Base-by-base conservation (phyloP, 2,113 vertebrate genomes). In the Lepus americanus region DNA sequence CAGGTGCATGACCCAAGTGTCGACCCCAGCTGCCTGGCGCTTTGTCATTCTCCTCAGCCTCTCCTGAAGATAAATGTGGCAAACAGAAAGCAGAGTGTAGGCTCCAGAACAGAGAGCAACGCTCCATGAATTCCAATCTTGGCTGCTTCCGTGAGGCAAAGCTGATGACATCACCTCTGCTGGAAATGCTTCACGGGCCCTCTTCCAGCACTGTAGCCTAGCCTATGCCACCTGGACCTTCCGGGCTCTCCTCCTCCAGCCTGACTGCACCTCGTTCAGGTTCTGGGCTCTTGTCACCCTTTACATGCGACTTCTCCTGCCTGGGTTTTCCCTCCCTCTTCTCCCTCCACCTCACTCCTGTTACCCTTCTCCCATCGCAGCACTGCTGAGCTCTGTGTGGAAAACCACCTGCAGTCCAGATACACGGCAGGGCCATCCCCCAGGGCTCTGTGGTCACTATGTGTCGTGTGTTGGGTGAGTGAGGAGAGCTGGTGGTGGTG, bases 331-430 rank as follows among this genome's bases (percentile, higher is more conserved):
- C 29, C 70, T 72, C 12, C 51, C 14, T 77, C 33, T 16, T 93
- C 3, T 5, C 10, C 4, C 3, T 36, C 27, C 13, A 6, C 23
- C 31, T n/a, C 22, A 6, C 13, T 33, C 1, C 20, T 16, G 66
- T 53, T 59, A 25, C n/a, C 12, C 22, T 4, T 55, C 36, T 53
- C 6, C 19, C 6, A 12, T 44, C 22, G 29, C 31, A 16, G 17
- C 81, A 33, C 16, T 31, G 5, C 31, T 33, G 63, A 77, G 27
- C 20, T 64, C 69, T 17, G 16, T 44, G 49, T 6, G 27, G 29
- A 73, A 63, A 11, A 9, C 49, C 22, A 51, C 59, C 31, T 29
- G 25, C 4, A 33, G 36, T 4, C 22, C 36, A 33, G 10, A 31
- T 29, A 55, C 27, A 16, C 8, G 44, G 44, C 44, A 44, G 20